Evolutionary conservation across 1,140 invertebrate species (phyloP).

Genomic region (Dufourea novaeangliae): DNA sequence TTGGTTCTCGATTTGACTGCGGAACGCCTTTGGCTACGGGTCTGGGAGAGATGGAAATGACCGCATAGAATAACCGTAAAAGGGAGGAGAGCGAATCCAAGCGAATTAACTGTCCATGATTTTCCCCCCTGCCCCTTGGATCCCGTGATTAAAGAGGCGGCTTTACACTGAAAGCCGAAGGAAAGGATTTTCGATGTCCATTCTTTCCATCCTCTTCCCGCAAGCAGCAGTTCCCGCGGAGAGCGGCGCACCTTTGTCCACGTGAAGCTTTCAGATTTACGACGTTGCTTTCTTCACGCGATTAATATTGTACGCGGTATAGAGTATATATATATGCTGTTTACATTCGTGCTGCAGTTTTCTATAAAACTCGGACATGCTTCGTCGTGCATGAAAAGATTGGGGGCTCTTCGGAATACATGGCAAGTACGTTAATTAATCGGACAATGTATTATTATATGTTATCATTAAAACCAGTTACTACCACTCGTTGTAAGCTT

Average conservation of each 20-base stretch:
- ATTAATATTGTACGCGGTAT: background rate
- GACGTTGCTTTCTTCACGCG: background rate
- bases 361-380: too few relatives aligned
- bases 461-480: too few relatives aligned
- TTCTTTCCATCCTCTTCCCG: conserved; percentile 3
- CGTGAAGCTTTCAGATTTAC: background rate
- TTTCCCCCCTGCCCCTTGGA: conserved; percentile 55
- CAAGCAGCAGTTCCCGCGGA: background rate
- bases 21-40: conserved; percentile 56
- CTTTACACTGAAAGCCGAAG: conserved; percentile 47
- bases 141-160: conserved; percentile 62
- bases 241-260: background rate
- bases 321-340: too few relatives aligned
- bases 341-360: too few relatives aligned
- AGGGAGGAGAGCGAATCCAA: conserved; percentile 53
- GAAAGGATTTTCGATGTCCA: conserved; percentile 55
- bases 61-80: conserved; percentile 60
- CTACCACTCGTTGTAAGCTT: too few relatives aligned
- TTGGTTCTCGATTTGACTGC: conserved; percentile 71
- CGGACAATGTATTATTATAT: too few relatives aligned
- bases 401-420: too few relatives aligned
- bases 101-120: conserved; percentile 66
- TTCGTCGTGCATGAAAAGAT: too few relatives aligned
- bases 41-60: conserved; percentile 64
- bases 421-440: too few relatives aligned